phyloP scores from a whole-genome alignment of 2,797 vertebrate genomes.

The Miichthys miiuy region DNA sequence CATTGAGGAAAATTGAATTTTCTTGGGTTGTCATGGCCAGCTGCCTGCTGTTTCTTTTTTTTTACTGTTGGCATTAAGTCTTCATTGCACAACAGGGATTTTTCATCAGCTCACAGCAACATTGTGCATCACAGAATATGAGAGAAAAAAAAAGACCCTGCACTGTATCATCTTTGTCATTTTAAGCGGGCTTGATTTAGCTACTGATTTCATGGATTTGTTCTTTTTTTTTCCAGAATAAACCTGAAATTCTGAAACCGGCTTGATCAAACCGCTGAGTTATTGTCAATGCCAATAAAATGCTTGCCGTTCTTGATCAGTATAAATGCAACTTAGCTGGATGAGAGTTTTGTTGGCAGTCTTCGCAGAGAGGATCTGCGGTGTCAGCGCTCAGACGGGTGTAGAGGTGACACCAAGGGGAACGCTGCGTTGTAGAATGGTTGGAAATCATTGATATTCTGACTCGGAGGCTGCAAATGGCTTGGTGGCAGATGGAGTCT shows the following conservation, averaged over 20 bases:
- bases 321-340: constrained; percentile 77
- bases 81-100: constrained; percentile 43
- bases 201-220: background rate
- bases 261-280: constrained; percentile 54
- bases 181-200: background rate
- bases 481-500: constrained; percentile 96
- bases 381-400: constrained; percentile 84
- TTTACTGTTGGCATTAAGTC: constrained; percentile 52
- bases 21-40: constrained; percentile 70
- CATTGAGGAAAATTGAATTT: constrained; percentile 76
- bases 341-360: constrained; percentile 74
- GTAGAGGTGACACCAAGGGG: constrained; percentile 95
- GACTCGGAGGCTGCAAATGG: constrained; percentile 93
- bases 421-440: constrained; percentile 89
- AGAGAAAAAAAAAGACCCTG: background rate
- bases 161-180: background rate
- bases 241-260: constrained; percentile 16
- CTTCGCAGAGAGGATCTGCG: constrained; percentile 75
- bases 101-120: constrained; percentile 24
- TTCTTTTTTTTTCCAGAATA: background rate
- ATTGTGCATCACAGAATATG: constrained; percentile 10
- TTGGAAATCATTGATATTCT: constrained; percentile 98
- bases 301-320: constrained; percentile 57
- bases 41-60: constrained; percentile 61
- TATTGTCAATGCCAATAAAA: constrained; percentile 71